Evolutionary conservation across 2,797 vertebrate genomes (phyloP).

Genomic region (Enteromius radiatus): DNA sequence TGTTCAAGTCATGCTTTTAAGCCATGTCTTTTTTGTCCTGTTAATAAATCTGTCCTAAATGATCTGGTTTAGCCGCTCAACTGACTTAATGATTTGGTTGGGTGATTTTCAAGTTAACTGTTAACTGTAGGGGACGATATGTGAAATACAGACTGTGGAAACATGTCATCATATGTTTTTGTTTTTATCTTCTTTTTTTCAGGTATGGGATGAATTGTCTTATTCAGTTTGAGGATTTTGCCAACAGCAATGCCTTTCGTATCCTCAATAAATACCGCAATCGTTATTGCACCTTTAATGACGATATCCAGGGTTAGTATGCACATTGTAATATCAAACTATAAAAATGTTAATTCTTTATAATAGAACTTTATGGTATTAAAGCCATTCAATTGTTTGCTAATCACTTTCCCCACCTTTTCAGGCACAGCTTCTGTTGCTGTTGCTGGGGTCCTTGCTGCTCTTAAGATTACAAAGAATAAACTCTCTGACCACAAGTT

Average conservation of each 20-base stretch:
- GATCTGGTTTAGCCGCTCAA: not conserved
- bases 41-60: not conserved
- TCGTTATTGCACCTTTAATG: constrained; percentile 94
- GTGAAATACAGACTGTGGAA: not conserved
- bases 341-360: not conserved
- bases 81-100: not conserved
- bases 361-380: not conserved
- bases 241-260: constrained; percentile 95
- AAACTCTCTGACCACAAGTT: constrained; percentile 90
- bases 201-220: constrained; percentile 97
- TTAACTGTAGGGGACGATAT: not conserved
- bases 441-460: constrained; percentile 90
- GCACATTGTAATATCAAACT: not conserved
- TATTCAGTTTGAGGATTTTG: constrained; percentile 98
- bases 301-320: constrained; percentile 93
- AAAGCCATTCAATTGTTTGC: not conserved
- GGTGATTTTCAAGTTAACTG: not conserved
- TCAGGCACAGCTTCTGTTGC: constrained; percentile 95
- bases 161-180: not conserved
- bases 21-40: not conserved
- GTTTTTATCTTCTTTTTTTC: constrained; percentile 44
- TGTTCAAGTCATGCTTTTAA: not conserved
- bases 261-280: constrained; percentile 95
- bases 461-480: constrained; percentile 92
- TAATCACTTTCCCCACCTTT: constrained; percentile 13